Evolutionary conservation across 2,797 vertebrate genomes (phyloP).

Genomic region (Pangasius mekongensis): DNA sequence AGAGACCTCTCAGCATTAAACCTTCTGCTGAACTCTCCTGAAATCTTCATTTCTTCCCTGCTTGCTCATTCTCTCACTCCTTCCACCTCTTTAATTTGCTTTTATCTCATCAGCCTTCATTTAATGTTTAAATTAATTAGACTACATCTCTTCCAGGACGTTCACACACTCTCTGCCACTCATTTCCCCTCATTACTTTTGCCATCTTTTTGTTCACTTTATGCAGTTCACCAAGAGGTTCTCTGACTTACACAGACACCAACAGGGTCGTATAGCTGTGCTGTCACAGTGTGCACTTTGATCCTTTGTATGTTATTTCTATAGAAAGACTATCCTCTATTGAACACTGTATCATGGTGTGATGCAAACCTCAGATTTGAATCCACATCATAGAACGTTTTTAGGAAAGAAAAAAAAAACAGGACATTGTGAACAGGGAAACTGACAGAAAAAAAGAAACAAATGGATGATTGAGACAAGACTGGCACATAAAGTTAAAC

Average conservation of each 20-base stretch:
- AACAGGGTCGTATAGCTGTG: not conserved
- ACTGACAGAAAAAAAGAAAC: not conserved
- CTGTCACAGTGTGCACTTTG: not conserved
- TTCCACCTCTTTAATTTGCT: not conserved
- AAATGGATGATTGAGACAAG: not conserved
- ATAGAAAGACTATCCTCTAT: not conserved
- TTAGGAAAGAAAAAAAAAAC: not conserved
- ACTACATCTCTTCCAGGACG: not conserved
- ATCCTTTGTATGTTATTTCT: not conserved
- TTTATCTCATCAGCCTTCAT: not conserved
- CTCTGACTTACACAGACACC: not conserved
- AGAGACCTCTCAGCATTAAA: not conserved
- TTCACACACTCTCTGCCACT: not conserved
- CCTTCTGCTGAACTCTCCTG: not conserved
- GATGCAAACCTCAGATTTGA: not conserved
- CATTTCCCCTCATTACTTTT: not conserved
- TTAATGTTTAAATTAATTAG: not conserved
- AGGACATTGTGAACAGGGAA: not conserved
- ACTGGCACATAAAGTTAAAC: not conserved
- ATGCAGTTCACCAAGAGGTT: not conserved
- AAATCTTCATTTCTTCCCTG: not conserved
- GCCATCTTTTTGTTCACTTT: not conserved
- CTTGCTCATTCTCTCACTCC: not conserved
- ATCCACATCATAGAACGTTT: not conserved
- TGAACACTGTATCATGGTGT: not conserved